Evolutionary conservation across 2,113 vertebrate species (phyloP), one percentile per base, ranked within the genome.

Genomic region (Halcyon senegalensis): DNA sequence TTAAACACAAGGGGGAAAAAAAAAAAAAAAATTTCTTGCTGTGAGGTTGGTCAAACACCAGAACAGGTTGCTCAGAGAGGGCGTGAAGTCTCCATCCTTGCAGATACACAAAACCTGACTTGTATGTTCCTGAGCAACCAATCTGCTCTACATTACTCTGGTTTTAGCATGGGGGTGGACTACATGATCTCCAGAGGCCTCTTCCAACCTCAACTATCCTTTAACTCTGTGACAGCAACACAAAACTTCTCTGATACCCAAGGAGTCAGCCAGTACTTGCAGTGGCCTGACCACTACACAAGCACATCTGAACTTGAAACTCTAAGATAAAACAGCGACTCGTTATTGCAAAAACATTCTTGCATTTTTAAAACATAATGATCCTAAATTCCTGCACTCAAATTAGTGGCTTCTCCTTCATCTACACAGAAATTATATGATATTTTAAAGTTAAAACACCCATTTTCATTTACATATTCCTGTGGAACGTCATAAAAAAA

Each of bases 391-490:
- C 56, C 8, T 74, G 31, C 25, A n/a, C 59, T 73, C 28, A 73
- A 74, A 44, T 67, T 27, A 91, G 27, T 37, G 30, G 41, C 25
- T 67, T 53, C 78, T 90, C 48, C 33, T 39, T 69, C 58, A 58
- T 9, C 37, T 76, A 62, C 15, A 60, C 7, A 76, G 55, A 66
- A 25, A 44, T 41, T 31, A 33, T 3, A 51, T 0, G 0, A 17
- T 25, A 90, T 11, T 69, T 64, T 73, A 3, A 70, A 94, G 51
- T 19, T 43, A 76, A 77, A 44, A 8, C 5, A 76, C 6, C 28
- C 80, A 8, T 66, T 94, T 70, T 59, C 4, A 5, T 88, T 58
- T 66, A 27, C 46, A 80, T 77, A 50, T 77, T 90, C 28, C 56
- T 78, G 68, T 3, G 20, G 18, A 79, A 60, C 31, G 66, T 70